phyloP scores from a whole-genome alignment of 2,888 invertebrate genomes.

The Microplitis deprimator region DNA sequence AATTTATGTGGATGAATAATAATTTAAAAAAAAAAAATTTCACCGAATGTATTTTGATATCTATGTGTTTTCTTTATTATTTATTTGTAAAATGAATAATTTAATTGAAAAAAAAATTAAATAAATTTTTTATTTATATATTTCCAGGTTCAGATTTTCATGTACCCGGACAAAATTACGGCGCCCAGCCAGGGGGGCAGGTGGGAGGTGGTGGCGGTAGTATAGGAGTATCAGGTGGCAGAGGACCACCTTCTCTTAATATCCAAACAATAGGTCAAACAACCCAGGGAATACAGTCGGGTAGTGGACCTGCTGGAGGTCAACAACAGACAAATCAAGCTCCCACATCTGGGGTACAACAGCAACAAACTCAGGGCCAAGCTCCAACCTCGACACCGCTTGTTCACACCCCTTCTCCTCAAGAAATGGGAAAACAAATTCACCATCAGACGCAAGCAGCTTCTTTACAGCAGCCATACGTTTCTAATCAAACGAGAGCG shows the following conservation, averaged over 20 bases:
- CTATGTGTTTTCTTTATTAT: background rate
- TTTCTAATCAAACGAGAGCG: constrained; percentile 59
- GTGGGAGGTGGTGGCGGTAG: constrained; percentile 67
- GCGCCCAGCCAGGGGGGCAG: constrained; percentile 69
- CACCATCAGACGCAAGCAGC: constrained; percentile 64
- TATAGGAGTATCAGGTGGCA: constrained; percentile 66
- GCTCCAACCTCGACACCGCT: constrained; percentile 64
- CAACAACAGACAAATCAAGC: constrained; percentile 58
- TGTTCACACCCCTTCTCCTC: constrained; percentile 63
- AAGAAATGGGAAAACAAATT: constrained; percentile 68
- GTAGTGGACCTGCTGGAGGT: constrained; percentile 59
- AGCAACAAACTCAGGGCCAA: constrained; percentile 64
- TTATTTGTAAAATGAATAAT: background rate
- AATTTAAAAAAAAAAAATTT: background rate
- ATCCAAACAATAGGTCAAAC: constrained; percentile 66
- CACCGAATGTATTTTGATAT: background rate
- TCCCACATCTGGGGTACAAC: constrained; percentile 62
- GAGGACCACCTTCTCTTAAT: constrained; percentile 65
- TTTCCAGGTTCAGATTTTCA: constrained; percentile 67
- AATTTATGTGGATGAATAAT: background rate
- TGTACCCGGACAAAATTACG: constrained; percentile 68
- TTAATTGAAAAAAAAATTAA: background rate
- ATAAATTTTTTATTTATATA: background rate
- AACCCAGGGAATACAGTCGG: constrained; percentile 63
- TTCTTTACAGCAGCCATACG: constrained; percentile 59